Evolutionary conservation across 1,140 invertebrate genomes (phyloP).

Genomic region (Bilobella aurantiaca): DNA sequence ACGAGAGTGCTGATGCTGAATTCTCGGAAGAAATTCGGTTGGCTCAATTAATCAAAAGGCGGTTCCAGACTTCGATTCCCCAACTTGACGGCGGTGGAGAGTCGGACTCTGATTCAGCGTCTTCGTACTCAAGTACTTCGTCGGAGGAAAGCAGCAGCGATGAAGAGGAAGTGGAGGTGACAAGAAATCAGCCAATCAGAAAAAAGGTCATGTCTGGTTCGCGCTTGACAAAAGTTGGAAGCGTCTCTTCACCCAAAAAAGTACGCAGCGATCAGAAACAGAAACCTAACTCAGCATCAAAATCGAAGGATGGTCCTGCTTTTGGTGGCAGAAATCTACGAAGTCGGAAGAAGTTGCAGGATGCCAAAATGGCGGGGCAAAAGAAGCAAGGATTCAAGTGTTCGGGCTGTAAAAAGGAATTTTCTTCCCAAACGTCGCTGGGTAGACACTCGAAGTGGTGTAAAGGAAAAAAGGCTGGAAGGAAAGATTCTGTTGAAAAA

Average conservation of each 20-base stretch:
- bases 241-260: not conserved
- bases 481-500: not conserved
- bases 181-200: no score
- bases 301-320: not conserved
- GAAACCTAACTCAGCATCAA: not conserved
- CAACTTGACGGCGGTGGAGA: constrained; percentile 45
- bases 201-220: no score
- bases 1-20: not conserved
- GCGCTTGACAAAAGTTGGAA: not conserved
- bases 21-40: not conserved
- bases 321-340: not conserved
- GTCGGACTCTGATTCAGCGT: constrained; percentile 52
- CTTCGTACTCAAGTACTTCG: not conserved
- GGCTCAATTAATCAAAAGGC: not conserved
- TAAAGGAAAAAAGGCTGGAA: constrained; percentile 14
- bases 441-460: constrained; percentile 23
- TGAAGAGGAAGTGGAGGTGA: not conserved
- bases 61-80: constrained; percentile 38
- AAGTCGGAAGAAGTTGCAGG: not conserved
- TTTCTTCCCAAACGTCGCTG: constrained; percentile 12
- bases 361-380: constrained; percentile 43
- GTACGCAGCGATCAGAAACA: not conserved
- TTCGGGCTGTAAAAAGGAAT: constrained; percentile 21
- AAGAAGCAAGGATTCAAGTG: constrained; percentile 19
- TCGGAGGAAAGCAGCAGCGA: not conserved